Evolutionary conservation across 2,113 vertebrate genomes (phyloP).

Genomic region (Aptenodytes forsteri): DNA sequence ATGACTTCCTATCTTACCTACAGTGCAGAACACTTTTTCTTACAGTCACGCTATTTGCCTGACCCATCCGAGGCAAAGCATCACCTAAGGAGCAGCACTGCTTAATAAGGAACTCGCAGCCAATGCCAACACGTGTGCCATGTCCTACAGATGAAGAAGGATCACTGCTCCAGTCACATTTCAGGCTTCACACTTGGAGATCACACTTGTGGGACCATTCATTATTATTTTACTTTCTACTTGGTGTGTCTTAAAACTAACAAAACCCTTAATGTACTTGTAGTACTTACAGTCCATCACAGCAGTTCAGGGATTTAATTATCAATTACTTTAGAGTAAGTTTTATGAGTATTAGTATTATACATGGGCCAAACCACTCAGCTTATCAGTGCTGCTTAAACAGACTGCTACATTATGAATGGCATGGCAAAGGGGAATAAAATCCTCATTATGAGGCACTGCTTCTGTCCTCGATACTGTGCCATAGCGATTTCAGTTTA

Average conservation of each 20-base stretch:
- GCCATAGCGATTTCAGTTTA: neutral
- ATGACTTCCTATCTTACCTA: neutral
- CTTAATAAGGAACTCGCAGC: neutral
- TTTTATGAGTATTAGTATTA: slow-evolving; percentile 7
- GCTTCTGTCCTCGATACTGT: neutral
- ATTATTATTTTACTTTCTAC: neutral
- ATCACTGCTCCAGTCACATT: neutral
- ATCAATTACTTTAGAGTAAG: slow-evolving; percentile 3
- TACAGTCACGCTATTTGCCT: neutral
- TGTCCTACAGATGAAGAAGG: neutral
- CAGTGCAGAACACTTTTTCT: neutral
- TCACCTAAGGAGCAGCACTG: neutral
- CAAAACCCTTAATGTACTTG: neutral
- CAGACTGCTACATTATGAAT: neutral
- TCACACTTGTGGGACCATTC: neutral
- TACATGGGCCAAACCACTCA: neutral
- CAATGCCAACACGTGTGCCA: neutral
- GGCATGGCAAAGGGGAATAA: slow-evolving; percentile 13
- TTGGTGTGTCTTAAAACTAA: neutral
- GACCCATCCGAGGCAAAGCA: neutral
- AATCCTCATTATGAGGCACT: slow-evolving; percentile 14
- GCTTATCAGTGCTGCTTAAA: slow-evolving; percentile 35
- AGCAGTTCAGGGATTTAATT: slow-evolving; percentile 20
- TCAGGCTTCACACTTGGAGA: neutral
- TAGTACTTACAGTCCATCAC: neutral